phyloP scores from a whole-genome alignment of 2,113 vertebrate genomes.

The Podilymbus podiceps region DNA sequence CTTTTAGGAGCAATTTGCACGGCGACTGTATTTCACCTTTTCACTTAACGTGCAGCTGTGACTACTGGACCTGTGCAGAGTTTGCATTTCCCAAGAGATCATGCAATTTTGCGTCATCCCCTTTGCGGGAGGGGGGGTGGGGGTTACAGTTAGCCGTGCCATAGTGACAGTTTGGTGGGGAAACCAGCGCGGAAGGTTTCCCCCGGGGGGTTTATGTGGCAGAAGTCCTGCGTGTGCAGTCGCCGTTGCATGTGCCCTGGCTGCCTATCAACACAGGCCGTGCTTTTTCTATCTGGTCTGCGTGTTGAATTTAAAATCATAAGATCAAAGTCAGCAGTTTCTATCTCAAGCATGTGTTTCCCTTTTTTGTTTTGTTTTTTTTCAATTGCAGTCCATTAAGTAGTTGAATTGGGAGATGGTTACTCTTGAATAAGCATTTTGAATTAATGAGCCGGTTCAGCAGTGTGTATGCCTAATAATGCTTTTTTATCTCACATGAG shows the following conservation, averaged over 20 bases:
- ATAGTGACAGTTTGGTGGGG: not conserved
- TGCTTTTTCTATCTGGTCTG: not conserved
- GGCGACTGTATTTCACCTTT: fast-evolving
- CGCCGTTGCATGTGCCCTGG: fast-evolving
- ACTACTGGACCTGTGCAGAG: not conserved
- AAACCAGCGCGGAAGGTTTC: fast-evolving
- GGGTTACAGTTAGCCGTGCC: no score
- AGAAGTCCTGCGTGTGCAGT: fast-evolving
- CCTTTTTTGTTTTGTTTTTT: not conserved
- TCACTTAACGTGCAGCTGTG: not conserved
- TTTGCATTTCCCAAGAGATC: not conserved
- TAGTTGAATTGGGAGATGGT: not conserved
- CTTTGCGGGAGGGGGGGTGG: no score
- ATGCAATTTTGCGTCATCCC: fast-evolving
- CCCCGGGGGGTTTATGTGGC: fast-evolving
- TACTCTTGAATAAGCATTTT: not conserved
- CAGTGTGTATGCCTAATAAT: not conserved
- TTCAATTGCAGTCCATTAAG: not conserved
- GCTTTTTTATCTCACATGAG: fast-evolving
- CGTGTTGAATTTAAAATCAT: fast-evolving
- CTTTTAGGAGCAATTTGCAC: fast-evolving
- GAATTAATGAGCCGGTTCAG: not conserved
- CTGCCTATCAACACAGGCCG: fast-evolving
- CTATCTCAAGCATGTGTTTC: not conserved
- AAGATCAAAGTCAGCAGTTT: not conserved